A percentile compares a stretch with the other conserved stretches of the same genome.
Evolutionary conservation across 2,113 vertebrate genomes (phyloP).

Genomic region (Strigops habroptila): DNA sequence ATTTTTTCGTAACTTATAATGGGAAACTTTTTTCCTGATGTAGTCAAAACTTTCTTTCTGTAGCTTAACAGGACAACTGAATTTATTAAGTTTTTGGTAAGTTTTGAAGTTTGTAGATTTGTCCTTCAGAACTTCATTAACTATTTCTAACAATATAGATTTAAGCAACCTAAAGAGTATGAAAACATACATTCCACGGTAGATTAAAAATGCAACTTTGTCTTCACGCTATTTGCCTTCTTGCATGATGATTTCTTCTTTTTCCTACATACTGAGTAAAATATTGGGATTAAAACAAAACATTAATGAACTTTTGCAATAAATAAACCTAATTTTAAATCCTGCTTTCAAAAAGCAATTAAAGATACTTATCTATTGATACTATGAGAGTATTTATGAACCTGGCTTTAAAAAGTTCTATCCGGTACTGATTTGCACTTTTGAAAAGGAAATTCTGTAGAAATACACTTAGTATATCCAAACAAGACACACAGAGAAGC

Average conservation of each 20-base stretch:
- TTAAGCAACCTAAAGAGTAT: background rate
- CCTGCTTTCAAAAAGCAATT: background rate
- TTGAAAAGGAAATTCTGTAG: background rate
- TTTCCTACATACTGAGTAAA: background rate
- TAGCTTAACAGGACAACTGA: background rate
- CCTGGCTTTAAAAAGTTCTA: background rate
- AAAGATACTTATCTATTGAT: background rate
- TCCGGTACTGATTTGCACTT: background rate
- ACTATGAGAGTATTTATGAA: background rate
- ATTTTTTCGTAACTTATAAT: background rate
- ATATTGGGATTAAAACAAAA: background rate
- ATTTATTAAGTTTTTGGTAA: background rate
- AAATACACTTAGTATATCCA: background rate
- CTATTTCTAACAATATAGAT: rapidly evolving
- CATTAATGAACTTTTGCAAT: background rate
- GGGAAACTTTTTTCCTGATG: background rate
- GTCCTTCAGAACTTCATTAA: background rate
- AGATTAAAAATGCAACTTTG: background rate
- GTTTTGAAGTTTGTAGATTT: background rate
- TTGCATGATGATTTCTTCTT: background rate
- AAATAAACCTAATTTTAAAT: background rate
- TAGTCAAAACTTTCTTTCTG: background rate
- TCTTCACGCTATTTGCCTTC: background rate
- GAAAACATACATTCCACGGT: background rate
- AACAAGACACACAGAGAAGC: background rate